A percentile compares a stretch with the other conserved stretches of the same genome.
phyloP scores from a whole-genome alignment of 2,113 vertebrate genomes.

The Chinchilla lanigera region DNA sequence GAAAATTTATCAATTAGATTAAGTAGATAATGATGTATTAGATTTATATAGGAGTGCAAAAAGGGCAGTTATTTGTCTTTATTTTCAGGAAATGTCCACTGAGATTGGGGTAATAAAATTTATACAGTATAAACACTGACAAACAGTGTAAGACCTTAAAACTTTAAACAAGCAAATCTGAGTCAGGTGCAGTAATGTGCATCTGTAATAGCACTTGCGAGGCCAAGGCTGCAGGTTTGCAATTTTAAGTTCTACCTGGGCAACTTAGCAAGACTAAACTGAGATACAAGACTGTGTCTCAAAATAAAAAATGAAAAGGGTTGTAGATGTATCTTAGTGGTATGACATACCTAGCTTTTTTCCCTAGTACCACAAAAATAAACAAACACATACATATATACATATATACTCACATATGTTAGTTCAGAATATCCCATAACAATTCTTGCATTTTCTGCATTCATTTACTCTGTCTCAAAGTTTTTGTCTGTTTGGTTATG shows the following conservation, averaged over 20 bases:
- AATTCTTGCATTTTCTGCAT: neutral
- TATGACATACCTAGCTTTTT: neutral
- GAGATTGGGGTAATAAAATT: conserved; percentile 1
- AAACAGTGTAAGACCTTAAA: neutral
- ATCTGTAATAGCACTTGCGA: neutral
- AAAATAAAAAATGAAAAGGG: neutral
- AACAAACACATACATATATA: neutral
- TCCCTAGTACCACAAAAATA: neutral
- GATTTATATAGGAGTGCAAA: neutral
- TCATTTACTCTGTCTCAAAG: neutral
- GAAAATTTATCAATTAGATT: neutral
- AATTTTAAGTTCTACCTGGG: neutral
- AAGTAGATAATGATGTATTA: neutral
- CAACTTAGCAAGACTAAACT: neutral
- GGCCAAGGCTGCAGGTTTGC: neutral
- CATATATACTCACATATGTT: neutral
- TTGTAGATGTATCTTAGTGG: neutral
- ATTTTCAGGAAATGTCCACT: conserved; percentile 30
- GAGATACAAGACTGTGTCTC: neutral
- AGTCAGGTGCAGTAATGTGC: neutral
- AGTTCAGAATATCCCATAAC: neutral
- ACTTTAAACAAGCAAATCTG: neutral
- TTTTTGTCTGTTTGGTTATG: neutral
- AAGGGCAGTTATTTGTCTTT: conserved; percentile 13
- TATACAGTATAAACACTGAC: neutral